Evolutionary conservation across 2,888 invertebrate species (phyloP), one percentile per base, ranked within the genome.

Genomic region (Miltochrista miniata): DNA sequence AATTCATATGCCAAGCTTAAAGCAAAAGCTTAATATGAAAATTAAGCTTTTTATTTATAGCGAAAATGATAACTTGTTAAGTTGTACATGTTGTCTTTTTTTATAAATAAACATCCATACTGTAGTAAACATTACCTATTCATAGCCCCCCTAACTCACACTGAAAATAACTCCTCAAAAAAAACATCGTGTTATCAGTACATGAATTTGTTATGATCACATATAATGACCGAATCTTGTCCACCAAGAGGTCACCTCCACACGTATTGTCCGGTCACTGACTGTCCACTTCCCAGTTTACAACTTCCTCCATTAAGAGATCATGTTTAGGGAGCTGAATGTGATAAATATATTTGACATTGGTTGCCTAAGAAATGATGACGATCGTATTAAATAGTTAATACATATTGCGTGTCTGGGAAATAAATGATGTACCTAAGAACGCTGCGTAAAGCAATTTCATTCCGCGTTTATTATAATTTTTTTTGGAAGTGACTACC

Each of bases 271-370:
- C 15, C 66, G 65, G 66, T 64, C 65, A 65, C 54, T 65, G 65
- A 66, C 65, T 66, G 65, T 44, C 14, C 54, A 60, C 36, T 18
- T 14, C n/a, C 3, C 48, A 29, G 52, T 64, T 64, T 61, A 66
- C 41, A 45, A 64, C 66, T 57, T 66, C 66, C 64, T 53, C 55
- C 46, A 59, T 56, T 41, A 60, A 15, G 49, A n/a, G n/a, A 10
- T 43, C 15, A 54, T 54, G 45, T 55, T 61, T 45, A 57, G 43
- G 48, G 44, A 52, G 55, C 18, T 60, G 60, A 58, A 43, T 43
- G 51, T 56, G 51, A 65, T 41, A 50, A 54, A 65, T 43, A 50
- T 48, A 65, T 65, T 54, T 65, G 65, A 65, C 65, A 65, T 65
- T 65, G 64, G 42, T 33, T 39, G 47, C 51, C 51, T 61, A 51